Evolutionary conservation across 2,888 invertebrate species (phyloP).

Genomic region (Euplagia quadripunctaria): DNA sequence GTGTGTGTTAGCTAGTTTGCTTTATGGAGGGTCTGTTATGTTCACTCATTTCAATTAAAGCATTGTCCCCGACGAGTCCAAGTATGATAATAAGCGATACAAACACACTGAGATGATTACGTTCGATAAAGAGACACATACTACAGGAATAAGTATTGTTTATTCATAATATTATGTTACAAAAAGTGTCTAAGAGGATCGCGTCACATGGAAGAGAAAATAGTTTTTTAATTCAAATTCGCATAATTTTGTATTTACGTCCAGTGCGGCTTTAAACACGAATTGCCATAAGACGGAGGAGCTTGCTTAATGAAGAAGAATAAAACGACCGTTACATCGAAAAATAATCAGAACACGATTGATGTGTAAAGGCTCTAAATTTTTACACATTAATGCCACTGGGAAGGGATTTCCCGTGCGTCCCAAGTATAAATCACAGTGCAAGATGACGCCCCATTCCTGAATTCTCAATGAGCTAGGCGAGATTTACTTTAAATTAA

Average conservation of each 20-base stretch:
- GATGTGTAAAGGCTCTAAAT: slow-evolving; percentile 56
- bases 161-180: not conserved
- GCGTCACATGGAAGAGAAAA: no score
- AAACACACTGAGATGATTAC: not conserved
- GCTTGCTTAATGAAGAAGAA: not conserved
- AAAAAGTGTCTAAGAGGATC: no score
- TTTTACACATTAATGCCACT: slow-evolving; percentile 49
- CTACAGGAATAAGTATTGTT: not conserved
- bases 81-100: not conserved
- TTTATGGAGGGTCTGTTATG: not conserved
- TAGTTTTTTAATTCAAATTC: no score
- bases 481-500: slow-evolving; percentile 60
- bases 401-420: slow-evolving; percentile 65
- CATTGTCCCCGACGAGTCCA: not conserved
- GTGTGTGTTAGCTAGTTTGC: not conserved
- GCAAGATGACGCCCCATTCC: slow-evolving; percentile 74
- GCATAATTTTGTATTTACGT: no score
- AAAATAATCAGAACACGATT: slow-evolving; percentile 43
- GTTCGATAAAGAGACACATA: not conserved
- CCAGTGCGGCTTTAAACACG: no score
- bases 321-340: not conserved
- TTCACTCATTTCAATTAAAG: not conserved
- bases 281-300: no score
- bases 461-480: slow-evolving; percentile 76
- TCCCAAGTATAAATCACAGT: slow-evolving; percentile 75